These are phyloP conservation scores for Eilema sororculum DNA, from an alignment of 2,888 invertebrate species.

Conservation along the genomic window DNA sequence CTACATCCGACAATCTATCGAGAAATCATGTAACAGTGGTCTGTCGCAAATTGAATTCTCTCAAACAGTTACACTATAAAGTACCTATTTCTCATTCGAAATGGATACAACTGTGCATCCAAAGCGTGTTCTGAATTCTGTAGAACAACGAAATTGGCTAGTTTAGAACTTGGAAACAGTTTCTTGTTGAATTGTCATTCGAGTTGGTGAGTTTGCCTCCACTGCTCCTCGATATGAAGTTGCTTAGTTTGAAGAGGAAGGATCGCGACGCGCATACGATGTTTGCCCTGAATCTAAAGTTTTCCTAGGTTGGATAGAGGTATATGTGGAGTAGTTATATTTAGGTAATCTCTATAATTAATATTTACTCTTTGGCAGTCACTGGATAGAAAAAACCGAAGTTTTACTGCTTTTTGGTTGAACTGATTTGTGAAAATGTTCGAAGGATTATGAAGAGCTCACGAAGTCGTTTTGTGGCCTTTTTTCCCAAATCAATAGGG, in stretches of 20 bases:
- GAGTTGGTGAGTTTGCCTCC: conserved; percentile 17
- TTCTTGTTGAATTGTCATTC: conserved; percentile 12
- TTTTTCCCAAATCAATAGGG: too few relatives aligned
- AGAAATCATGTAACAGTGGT: neutral
- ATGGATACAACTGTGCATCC: conserved; percentile 1
- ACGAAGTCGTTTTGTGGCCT: too few relatives aligned
- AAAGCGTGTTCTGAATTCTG: conserved; percentile 12
- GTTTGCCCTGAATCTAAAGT: conserved; percentile 33
- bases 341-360: too few relatives aligned
- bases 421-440: too few relatives aligned
- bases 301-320: conserved; percentile 20
- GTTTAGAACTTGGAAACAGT: conserved; percentile 22
- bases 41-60: conserved; percentile 5
- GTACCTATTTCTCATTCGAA: conserved; percentile 6
- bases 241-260: conserved; percentile 32
- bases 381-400: too few relatives aligned
- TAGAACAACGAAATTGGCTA: conserved; percentile 19
- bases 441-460: too few relatives aligned
- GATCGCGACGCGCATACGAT: conserved; percentile 28
- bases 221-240: conserved; percentile 29
- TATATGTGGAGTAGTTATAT: neutral
- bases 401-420: too few relatives aligned
- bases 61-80: conserved; percentile 8
- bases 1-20: neutral
- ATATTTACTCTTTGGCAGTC: too few relatives aligned